These are phyloP conservation scores for Remorina albescens DNA, from an alignment of 2,797 vertebrate genomes.

Conservation along the genomic window DNA sequence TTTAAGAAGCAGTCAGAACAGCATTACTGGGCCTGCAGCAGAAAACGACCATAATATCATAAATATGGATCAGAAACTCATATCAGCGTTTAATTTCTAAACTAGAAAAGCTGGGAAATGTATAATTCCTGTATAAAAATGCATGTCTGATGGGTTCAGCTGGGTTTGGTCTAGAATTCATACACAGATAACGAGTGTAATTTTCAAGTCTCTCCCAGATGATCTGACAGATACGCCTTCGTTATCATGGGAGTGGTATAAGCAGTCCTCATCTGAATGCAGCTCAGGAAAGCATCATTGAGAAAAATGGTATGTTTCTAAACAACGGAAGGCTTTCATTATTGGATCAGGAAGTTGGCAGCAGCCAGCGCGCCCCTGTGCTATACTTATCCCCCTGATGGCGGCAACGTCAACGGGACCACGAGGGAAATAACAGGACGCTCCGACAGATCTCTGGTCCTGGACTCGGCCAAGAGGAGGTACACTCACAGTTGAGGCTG, in stretches of 20 bases:
- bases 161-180: constrained; percentile 19
- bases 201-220: constrained; percentile 36
- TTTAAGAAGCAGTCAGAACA: neutral
- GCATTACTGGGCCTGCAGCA: neutral
- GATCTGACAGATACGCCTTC: constrained; percentile 44
- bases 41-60: neutral
- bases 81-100: neutral
- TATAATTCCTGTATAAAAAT: neutral
- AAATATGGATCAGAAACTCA: neutral
- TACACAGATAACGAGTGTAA: constrained; percentile 39
- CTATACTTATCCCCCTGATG: constrained; percentile 66
- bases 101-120: neutral
- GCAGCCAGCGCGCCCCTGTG: constrained; percentile 58
- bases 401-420: constrained; percentile 43
- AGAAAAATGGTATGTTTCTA: constrained; percentile 66
- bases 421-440: constrained; percentile 53
- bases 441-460: constrained; percentile 35
- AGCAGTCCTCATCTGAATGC: constrained; percentile 51
- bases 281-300: constrained; percentile 69
- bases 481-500: constrained; percentile 48
- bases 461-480: constrained; percentile 44
- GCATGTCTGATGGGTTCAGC: neutral
- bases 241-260: constrained; percentile 65
- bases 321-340: constrained; percentile 81
- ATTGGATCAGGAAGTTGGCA: constrained; percentile 71